Evolutionary conservation across 2,797 vertebrate genomes (phyloP), one percentile per base, ranked within the genome.

Genomic region (Leptoclinus maculatus): DNA sequence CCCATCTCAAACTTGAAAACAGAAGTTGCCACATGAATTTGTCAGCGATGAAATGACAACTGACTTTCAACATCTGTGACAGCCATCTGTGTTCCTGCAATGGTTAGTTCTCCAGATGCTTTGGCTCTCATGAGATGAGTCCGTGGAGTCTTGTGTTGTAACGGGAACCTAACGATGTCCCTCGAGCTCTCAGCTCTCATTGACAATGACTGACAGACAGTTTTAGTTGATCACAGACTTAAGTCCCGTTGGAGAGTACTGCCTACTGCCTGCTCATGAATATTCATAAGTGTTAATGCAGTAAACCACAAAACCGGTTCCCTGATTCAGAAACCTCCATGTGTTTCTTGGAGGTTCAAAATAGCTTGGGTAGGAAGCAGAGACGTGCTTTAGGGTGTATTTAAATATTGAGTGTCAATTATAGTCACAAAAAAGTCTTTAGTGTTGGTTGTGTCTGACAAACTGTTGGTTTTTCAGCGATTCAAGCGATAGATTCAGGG

Each of bases 201-300:
- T 81, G 76, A 79, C 90, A 83, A 68, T 87, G 84, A 83, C 68
- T 82, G 82, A 89, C 83, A 68, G 79, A 66, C 47, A 63, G 73
- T 59, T 88, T 84, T 66, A 82, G 88, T 77, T 92, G 83, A 92
- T 90, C 89, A 83, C 83, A 84, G 82, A 83, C 80, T 72, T 53
- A 19, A 62, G 60, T 83, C 86, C 81, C 75, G 58, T 74, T 69
- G 32, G 82, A 84, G 64, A 85, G 69, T 8, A 27, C 66, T 34
- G 38, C 77, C 51, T 71, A 63, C 80, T 72, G n/a, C 36, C 43
- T 38, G 38, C 68, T 88, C 70, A 86, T 88, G 82, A 86, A 91
- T 87, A 89, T 84, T 88, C 74, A 78, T 62, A 41, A 54, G 69
- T 65, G 51, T 71, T 82, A 85, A 79, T 80, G 49, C 43, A 59